Evolutionary conservation across 2,797 vertebrate species (phyloP), one percentile per base, ranked within the genome.

Genomic region (Trematomus bernacchii): DNA sequence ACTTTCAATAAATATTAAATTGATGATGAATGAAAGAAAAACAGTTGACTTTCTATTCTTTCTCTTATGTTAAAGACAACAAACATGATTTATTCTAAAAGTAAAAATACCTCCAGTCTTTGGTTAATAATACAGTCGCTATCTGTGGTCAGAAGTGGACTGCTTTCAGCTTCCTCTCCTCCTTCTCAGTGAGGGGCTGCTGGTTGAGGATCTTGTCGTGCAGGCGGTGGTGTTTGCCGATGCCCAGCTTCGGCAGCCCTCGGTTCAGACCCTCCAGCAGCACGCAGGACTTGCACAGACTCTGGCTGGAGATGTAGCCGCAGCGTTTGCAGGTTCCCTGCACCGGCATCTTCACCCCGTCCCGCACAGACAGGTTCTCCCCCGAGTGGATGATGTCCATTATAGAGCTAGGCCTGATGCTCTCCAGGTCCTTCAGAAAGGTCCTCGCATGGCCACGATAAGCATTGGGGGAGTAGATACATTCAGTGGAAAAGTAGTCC

Each of bases 401-500:
- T 69, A 96, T 97, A 4, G 95, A 89, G 18, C 97, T 97, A 1
- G 97, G 91, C 52, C 97, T 90, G 51, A 95, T 76, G 3, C 91
- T 95, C 82, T 95, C 96, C 37, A 97, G 87, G 66, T 94, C 95
- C 85, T 98, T 97, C 18, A 97, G 92, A 79, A 97, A 96, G 67
- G 93, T 82, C 1, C 97, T 94, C 0, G 97, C 96, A 10, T 97
- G 77, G 19, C 96, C 97, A 0, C 97, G 95, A 85, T 97, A 97
- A n/a, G 97, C 97, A 19, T 97, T 96, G n/a, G 97, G 97, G 0
- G 97, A 97, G 68, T 97, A 97, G 42, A 96, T 94, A 2, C 97
- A 97, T 84, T 98, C 97, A 0, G 97, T 97, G 21, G 96, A 97
- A 84, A 98, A 97, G 91, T 98, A 98, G 92, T 96, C 95, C 7